Base-by-base conservation (phyloP, 2,888 invertebrate genomes). In the Chrysolina americana region DNA sequence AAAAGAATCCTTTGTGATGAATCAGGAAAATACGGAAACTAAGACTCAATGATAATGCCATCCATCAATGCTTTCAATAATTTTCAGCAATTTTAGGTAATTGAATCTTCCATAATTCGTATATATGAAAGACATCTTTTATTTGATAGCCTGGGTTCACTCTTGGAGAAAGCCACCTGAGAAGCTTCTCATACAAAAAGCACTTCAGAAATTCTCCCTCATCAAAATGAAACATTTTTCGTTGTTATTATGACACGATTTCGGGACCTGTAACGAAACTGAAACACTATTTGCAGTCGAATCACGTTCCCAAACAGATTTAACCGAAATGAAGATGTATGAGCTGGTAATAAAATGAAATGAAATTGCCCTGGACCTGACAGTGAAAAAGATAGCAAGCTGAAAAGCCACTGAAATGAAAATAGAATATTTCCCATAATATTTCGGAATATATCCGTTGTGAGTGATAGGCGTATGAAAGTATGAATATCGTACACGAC, bases 281-380 rank as follows among this genome's bases (percentile, higher is more conserved):
- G 53, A 53, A 56, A 56, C 53, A 53, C 53, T 53, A 68, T 68
- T 41, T 9, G 50, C 17, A 68, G 53, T 36, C 68, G 41, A 41
- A 68, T 68, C 68, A 68, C 68, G 68, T 68, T 68, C 19, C 53
- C 50, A 68, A 68, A 68, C 74, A 71, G 71, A 74, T 74, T 74
- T 68, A 71, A 74, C 68, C 71, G 68, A 65, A 75, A 75, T 75
- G 75, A 75, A 75, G 75, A 75, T 65, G 65, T 75, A 75, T 69
- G 68, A 64, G 62, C 71, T 59, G 62, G 68, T 75, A 75, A 75
- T 75, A 71, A 71, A 75, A 75, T 75, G 71, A 72, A 71, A 75
- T 65, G 50, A 75, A 71, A 71, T 63, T 69, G 74, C 74, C 50
- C 41, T 59, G 68, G 50, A 53, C 53, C 41, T 68, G 68, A 68